phyloP scores from a whole-genome alignment of 2,888 invertebrate species.

The Melieria crassipennis region DNA sequence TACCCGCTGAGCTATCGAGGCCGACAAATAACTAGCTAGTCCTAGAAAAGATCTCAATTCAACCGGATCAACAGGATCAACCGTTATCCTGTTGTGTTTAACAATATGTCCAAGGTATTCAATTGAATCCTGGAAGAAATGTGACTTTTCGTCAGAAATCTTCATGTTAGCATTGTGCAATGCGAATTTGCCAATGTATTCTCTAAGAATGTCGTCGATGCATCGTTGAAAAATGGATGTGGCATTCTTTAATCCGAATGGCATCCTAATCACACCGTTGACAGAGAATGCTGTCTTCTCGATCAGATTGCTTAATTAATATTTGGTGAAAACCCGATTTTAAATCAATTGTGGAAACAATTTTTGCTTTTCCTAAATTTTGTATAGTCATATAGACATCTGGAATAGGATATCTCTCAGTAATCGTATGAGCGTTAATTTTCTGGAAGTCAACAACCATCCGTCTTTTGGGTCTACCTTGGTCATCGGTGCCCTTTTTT shows the following conservation, averaged over 20 bases:
- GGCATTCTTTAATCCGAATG: conserved; percentile 4
- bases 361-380: conserved; percentile 12
- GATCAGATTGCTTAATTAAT: conserved; percentile 13
- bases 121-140: conserved; percentile 7
- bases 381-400: conserved; percentile 18
- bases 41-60: conserved; percentile 12
- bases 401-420: conserved; percentile 22
- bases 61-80: too few species aligned
- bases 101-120: conserved; percentile 13
- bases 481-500: too few species aligned
- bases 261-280: conserved; percentile 9
- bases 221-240: not conserved
- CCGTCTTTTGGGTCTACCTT: conserved; percentile 12
- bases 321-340: conserved; percentile 16
- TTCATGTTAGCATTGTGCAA: conserved; percentile 3
- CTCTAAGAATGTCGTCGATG: conserved; percentile 7
- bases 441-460: conserved; percentile 35
- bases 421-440: conserved; percentile 24
- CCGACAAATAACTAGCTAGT: not conserved
- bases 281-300: conserved; percentile 18
- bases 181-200: conserved; percentile 17
- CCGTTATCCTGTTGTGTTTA: conserved; percentile 8
- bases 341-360: conserved; percentile 20
- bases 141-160: conserved; percentile 12
- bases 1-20: too few species aligned